phyloP scores from a whole-genome alignment of 2,113 vertebrate species.

The Leptobrachium leishanense region DNA sequence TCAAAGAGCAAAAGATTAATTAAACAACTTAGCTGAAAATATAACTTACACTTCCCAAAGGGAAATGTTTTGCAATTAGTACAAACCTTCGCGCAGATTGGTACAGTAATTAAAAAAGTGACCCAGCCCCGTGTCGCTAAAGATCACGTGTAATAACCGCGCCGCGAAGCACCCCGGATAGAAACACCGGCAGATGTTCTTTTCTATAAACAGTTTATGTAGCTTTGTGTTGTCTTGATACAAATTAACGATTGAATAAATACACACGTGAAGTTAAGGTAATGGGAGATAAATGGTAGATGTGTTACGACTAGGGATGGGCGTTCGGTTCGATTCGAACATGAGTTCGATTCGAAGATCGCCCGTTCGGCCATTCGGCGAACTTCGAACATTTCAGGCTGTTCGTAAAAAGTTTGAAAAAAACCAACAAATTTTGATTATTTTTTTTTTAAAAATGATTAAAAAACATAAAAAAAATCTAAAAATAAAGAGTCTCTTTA shows the following conservation, averaged over 20 bases:
- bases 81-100: conserved; percentile 28
- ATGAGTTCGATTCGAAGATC: no score
- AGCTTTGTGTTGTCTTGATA: background rate
- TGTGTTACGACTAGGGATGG: no score
- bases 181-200: background rate
- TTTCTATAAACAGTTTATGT: background rate
- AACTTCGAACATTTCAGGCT: no score
- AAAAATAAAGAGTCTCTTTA: no score
- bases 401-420: no score
- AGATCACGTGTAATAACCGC: conserved; percentile 18
- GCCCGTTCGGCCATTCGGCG: no score
- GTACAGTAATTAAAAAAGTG: conserved; percentile 35
- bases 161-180: background rate
- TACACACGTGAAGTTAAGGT: conserved; percentile 5
- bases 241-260: conserved; percentile 41
- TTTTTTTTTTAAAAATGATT: no score
- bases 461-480: no score
- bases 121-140: conserved; percentile 19
- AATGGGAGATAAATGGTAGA: background rate
- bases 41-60: conserved; percentile 46
- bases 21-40: conserved; percentile 41
- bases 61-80: conserved; percentile 41
- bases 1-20: conserved; percentile 51
- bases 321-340: no score
- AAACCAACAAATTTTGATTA: no score